Evolutionary conservation across 2,888 invertebrate genomes (phyloP), one percentile per base, ranked within the genome.

Genomic region (Luperina nickerlii): DNA sequence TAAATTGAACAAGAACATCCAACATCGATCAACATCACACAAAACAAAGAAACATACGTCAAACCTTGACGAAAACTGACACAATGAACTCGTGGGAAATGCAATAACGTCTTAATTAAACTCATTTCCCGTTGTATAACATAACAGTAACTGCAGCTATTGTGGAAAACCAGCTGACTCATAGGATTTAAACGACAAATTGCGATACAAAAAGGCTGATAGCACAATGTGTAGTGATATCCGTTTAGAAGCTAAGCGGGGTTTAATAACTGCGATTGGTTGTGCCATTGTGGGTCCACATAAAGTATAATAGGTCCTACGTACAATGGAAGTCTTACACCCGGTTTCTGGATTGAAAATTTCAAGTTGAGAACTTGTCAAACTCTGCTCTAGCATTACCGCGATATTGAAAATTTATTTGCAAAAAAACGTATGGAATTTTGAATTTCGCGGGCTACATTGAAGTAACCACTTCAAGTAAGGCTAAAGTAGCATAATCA

Each of bases 221-320:
- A 81, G 82, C 86, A 88, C 92, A 91, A 91, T 91, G 91, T 91
- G 89, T 87, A 76, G 83, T 90, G 90, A 91, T 93, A 92, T 94
- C 92, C 93, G 92, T 89, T 87, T 87, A 85, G 77, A 81, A 82
- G 75, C 82, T 84, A 78, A 84, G 70, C 82, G 84, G 78, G 69
- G 72, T 81, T 83, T 88, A 85, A 85, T 88, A 87, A 83, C 76
- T 80, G 81, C 78, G 87, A 87, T 87, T 87, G 87, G 83, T 78
- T 75, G 45, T 79, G 79, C 70, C 74, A 86, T 89, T 87, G 88
- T 88, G 74, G 57, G 62, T 71, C 67, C 73, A 70, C 74, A 80
- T 84, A 85, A 81, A 84, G 87, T 79, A 84, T 82, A 79, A 66
- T 71, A 38, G 54, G 72, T 54, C 27, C 54, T 27, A 20, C 63